Evolutionary conservation across 1,140 invertebrate genomes (phyloP), one percentile per base, ranked within the genome.

Genomic region (Thaumatotibia leucotreta): DNA sequence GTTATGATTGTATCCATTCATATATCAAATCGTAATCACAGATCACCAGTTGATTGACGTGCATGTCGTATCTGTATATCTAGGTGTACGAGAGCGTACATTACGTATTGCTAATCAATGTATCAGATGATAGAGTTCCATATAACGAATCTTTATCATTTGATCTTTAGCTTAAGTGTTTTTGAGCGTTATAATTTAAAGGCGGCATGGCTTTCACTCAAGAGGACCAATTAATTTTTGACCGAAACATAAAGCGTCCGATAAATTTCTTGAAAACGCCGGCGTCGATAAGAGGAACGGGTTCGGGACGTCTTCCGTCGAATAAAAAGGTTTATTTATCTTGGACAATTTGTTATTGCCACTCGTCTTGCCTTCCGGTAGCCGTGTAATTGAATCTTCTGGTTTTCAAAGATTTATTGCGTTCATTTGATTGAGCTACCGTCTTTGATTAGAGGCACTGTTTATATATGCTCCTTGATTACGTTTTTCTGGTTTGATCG

Each of bases 341-440:
- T 90, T 82, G 73, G 73, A 82, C 83, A 89, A 90, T 90, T 90
- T 90, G 88, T 90, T 89, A 88, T 82, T 88, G 85, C 83, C 88
- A 88, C 83, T 87, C 77, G 78, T 75, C 73, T 72, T 75, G 77
- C 77, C 76, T 84, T 88, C 80, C 85, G 86, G 88, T 89, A 89
- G 87, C 82, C 73, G 73, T 84, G 76, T 90, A 88, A 89, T 89
- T 89, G 86, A 89, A 89, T 89, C 88, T 87, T 90, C 83, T 88
- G 84, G 86, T 88, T 90, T 86, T 83, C 65, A 70, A 73, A 84
- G 83, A 89, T 88, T 88, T 83, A 88, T 88, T 62, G 61, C 29
- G 35, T 65, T 69, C 79, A 78, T 82, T 83, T 79, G 73, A 80
- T 82, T 81, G 77, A 82, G 84, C 86, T 87, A 88, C 88, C 82